Percentiles rank a stretch among this genome's conserved stretches.
phyloP scores from a whole-genome alignment of 2,113 vertebrate species.

The Fulmarus glacialis region DNA sequence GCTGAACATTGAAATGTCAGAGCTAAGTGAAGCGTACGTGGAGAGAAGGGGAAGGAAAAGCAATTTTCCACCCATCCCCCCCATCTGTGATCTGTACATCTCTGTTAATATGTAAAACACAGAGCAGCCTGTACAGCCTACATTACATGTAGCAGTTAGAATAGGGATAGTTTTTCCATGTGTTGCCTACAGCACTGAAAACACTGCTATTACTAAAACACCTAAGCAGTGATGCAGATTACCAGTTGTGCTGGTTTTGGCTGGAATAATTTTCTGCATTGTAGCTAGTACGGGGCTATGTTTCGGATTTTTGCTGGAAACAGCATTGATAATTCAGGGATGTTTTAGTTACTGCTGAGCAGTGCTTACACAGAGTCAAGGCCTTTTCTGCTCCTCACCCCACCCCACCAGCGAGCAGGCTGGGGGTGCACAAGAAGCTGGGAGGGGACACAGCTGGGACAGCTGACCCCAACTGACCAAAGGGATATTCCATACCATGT shows the following conservation, averaged over 20 bases:
- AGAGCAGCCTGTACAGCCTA: neutral
- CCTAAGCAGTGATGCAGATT: neutral
- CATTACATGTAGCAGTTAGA: neutral
- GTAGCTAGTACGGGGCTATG: too few species aligned
- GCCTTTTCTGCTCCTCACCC: too few species aligned
- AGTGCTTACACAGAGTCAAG: too few species aligned
- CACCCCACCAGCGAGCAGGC: too few species aligned
- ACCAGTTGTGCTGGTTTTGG: neutral
- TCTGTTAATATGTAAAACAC: conserved; percentile 8
- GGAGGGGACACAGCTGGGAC: too few species aligned
- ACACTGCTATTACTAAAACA: neutral
- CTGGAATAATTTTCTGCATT: too few species aligned
- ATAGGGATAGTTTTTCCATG: neutral
- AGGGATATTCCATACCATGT: too few species aligned
- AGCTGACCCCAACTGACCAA: too few species aligned
- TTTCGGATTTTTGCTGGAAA: too few species aligned
- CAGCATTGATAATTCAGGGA: too few species aligned
- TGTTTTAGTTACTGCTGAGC: too few species aligned
- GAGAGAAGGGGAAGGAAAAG: conserved; percentile 29
- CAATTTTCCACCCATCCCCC: conserved; percentile 3
- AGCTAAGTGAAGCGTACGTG: neutral
- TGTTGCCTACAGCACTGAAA: neutral
- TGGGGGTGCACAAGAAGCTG: too few species aligned
- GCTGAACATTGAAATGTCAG: neutral
- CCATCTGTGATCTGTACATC: neutral